Conservation (phyloP, 2,888 invertebrate species). For the Cacoxenus indagator region DNA sequence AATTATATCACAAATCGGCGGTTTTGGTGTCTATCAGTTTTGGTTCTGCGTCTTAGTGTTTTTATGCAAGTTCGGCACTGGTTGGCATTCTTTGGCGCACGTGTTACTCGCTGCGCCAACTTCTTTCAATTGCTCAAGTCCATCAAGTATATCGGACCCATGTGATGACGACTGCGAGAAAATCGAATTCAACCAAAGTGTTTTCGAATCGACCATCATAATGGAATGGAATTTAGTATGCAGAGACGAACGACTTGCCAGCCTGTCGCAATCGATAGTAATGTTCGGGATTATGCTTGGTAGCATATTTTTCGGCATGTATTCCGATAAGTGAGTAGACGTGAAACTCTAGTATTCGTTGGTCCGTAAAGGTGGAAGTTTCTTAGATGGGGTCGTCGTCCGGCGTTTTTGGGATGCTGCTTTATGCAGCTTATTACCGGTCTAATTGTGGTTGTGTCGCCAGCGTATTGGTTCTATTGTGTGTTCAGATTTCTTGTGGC, state of each 20-base stretch:
- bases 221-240: slow-evolving; percentile 82
- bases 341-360: neutral
- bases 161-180: slow-evolving; percentile 75
- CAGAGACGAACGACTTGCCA: slow-evolving; percentile 74
- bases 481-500: slow-evolving; percentile 80
- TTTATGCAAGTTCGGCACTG: slow-evolving; percentile 82
- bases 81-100: slow-evolving; percentile 85
- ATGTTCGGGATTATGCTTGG: slow-evolving; percentile 85
- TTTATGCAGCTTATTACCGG: slow-evolving; percentile 81
- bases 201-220: slow-evolving; percentile 80
- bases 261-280: slow-evolving; percentile 82
- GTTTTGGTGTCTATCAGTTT: slow-evolving; percentile 82
- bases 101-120: slow-evolving; percentile 82
- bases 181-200: slow-evolving; percentile 74
- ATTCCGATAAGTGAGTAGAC: slow-evolving; percentile 79
- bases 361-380: neutral
- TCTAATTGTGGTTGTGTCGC: slow-evolving; percentile 78
- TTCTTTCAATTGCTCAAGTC: slow-evolving; percentile 72
- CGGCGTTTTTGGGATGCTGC: slow-evolving; percentile 81
- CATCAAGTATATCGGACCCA: slow-evolving; percentile 60
- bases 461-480: slow-evolving; percentile 77
- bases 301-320: slow-evolving; percentile 80
- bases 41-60: slow-evolving; percentile 79
- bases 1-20: slow-evolving; percentile 79
- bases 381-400: slow-evolving; percentile 80